A percentile compares a stretch with the other conserved stretches of the same genome.
These are phyloP conservation scores for Gila robusta DNA, from an alignment of 2,797 vertebrate genomes.

Conservation along the genomic window DNA sequence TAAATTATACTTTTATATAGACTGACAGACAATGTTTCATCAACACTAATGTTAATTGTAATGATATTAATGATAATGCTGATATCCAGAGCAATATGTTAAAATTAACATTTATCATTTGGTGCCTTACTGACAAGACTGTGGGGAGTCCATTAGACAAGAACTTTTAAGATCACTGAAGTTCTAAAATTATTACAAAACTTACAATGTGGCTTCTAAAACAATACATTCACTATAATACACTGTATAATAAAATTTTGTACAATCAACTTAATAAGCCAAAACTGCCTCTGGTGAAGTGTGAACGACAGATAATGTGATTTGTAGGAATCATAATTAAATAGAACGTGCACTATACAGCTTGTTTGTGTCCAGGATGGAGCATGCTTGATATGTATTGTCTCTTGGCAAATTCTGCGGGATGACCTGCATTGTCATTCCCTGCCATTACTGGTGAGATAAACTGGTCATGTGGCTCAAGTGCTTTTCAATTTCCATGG, in stretches of 20 bases:
- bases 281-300: slow-evolving; percentile 27
- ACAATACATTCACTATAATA: neutral
- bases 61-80: too few relatives aligned
- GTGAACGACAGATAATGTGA: slow-evolving; percentile 20
- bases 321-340: slow-evolving; percentile 31
- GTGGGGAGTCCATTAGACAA: neutral
- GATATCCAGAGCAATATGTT: too few relatives aligned
- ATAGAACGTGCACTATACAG: slow-evolving; percentile 12
- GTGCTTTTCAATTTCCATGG: slow-evolving; percentile 64
- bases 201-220: neutral
- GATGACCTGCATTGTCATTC: slow-evolving; percentile 56
- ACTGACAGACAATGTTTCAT: too few relatives aligned
- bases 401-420: slow-evolving; percentile 32
- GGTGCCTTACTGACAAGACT: too few relatives aligned
- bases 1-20: too few relatives aligned
- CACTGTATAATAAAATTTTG: neutral
- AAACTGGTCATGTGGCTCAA: slow-evolving; percentile 57
- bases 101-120: too few relatives aligned
- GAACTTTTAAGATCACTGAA: neutral
- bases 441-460: slow-evolving; percentile 56
- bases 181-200: neutral
- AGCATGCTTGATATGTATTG: slow-evolving; percentile 39
- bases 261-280: slow-evolving; percentile 14
- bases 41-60: too few relatives aligned
- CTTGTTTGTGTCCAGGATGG: slow-evolving; percentile 44